Evolutionary conservation across 2,888 invertebrate species (phyloP).

Genomic region (Epicampocera succincta): DNA sequence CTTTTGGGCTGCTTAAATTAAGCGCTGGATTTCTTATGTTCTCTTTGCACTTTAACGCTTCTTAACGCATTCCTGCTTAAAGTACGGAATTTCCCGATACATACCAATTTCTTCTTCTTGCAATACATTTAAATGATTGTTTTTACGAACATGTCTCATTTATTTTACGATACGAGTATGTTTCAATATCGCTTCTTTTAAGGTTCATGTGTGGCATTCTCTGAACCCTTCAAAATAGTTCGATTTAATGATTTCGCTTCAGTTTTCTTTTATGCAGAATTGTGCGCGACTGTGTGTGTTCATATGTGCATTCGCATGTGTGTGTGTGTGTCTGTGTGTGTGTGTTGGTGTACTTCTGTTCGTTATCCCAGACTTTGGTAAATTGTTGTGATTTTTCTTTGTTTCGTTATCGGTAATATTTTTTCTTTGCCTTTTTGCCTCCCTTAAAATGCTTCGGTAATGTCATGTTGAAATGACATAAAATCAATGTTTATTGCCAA

Average conservation of each 20-base stretch:
- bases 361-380: constrained; percentile 48
- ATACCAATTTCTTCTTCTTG: constrained; percentile 27
- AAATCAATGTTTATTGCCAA: constrained; percentile 68
- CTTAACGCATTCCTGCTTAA: constrained; percentile 38
- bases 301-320: too few species aligned
- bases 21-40: constrained; percentile 5
- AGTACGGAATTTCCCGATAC: constrained; percentile 60
- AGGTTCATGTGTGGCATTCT: constrained; percentile 19
- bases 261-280: constrained; percentile 3
- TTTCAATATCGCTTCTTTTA: constrained; percentile 30
- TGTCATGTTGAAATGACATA: constrained; percentile 69
- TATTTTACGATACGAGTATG: constrained; percentile 60
- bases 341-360: background rate
- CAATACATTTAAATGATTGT: constrained; percentile 37
- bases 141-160: constrained; percentile 67
- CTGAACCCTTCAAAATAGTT: constrained; percentile 57
- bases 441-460: constrained; percentile 54
- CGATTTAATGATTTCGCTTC: constrained; percentile 44
- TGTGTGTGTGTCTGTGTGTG: background rate
- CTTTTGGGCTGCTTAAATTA: constrained; percentile 10
- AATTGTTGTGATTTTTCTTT: constrained; percentile 64
- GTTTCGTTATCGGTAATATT: constrained; percentile 33
- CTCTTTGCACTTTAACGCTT: constrained; percentile 27
- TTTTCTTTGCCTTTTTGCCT: background rate
- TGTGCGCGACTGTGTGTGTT: background rate